These are phyloP conservation scores for Numida meleagris DNA, from an alignment of 2,113 vertebrate species.

Conservation along the genomic window DNA sequence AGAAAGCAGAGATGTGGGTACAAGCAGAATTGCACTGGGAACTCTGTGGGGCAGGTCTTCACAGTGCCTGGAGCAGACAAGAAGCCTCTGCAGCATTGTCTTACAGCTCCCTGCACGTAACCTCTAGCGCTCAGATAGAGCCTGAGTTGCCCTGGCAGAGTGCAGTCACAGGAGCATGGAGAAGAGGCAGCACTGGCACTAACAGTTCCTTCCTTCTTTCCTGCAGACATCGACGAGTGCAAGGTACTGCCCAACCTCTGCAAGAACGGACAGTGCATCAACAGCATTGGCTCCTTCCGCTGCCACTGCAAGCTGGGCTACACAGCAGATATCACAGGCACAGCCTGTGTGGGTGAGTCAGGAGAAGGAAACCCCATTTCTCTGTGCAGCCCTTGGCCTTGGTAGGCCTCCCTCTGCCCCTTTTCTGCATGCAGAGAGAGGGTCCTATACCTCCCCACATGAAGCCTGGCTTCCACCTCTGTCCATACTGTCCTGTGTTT, in stretches of 20 bases:
- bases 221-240: constrained; percentile 93
- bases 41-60: not conserved
- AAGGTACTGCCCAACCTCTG: constrained; percentile 88
- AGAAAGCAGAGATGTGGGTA: not conserved
- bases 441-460: not conserved
- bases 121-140: not conserved
- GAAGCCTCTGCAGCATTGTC: accelerated
- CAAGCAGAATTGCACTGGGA: not conserved
- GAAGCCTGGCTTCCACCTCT: not conserved
- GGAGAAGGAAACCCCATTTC: not conserved
- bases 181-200: not conserved
- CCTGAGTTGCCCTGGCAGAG: not conserved
- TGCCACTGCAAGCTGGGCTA: constrained; percentile 91
- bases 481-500: accelerated
- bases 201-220: not conserved
- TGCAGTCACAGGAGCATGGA: not conserved
- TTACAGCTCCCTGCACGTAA: not conserved
- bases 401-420: accelerated
- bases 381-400: not conserved
- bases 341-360: constrained; percentile 86
- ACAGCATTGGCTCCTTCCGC: constrained; percentile 92
- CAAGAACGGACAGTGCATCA: constrained; percentile 90
- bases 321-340: constrained; percentile 81
- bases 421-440: not conserved
- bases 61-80: not conserved